phyloP scores from a whole-genome alignment of 2,113 vertebrate genomes.

The Thomomys bottae region DNA sequence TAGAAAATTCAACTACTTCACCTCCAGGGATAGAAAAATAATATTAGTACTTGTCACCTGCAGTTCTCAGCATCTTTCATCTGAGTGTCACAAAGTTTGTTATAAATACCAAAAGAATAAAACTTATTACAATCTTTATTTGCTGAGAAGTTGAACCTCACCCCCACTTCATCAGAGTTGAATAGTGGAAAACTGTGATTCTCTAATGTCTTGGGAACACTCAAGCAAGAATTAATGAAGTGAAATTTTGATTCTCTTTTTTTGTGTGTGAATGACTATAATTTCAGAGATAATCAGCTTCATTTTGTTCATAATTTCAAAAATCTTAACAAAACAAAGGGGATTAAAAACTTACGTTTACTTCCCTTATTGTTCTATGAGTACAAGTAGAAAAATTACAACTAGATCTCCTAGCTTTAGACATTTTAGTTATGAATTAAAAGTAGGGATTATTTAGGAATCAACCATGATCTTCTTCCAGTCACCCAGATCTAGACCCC shows the following conservation, averaged over 20 bases:
- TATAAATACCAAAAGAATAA: constrained; percentile 2
- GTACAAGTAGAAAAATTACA: background rate
- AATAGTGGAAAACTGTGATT: background rate
- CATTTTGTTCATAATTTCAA: background rate
- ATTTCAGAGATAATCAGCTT: background rate
- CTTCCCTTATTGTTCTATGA: background rate
- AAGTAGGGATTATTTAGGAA: background rate
- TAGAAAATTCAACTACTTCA: constrained; percentile 45
- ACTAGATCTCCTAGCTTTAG: background rate
- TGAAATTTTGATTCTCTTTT: background rate
- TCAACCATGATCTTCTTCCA: background rate
- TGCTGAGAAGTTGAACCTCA: background rate
- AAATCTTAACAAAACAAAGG: background rate
- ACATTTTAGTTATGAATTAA: background rate
- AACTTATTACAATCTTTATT: background rate
- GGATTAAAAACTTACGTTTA: background rate
- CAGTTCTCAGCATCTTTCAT: background rate
- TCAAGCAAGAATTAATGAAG: background rate
- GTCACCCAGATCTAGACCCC: background rate
- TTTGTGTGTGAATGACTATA: background rate
- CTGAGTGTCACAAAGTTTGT: background rate
- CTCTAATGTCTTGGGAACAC: background rate
- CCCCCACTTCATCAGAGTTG: background rate
- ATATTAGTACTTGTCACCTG: background rate
- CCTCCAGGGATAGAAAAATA: background rate